A percentile compares a stretch with the other conserved stretches of the same genome.
Evolutionary conservation across 2,113 vertebrate species (phyloP).

Genomic region (Hyaena hyaena): DNA sequence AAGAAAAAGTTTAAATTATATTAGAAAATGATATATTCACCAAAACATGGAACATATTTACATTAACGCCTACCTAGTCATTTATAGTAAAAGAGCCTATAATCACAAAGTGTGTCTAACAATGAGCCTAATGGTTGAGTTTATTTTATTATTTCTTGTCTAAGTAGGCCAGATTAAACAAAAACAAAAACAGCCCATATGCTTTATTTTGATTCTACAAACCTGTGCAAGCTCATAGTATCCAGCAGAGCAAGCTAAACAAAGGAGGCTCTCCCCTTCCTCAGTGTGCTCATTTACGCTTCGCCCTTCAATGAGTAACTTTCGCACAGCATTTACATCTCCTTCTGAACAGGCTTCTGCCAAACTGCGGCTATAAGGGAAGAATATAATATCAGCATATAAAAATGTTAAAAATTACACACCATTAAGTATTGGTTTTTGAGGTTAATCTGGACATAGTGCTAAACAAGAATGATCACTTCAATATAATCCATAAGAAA

Average conservation of each 20-base stretch:
- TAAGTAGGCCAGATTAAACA: background rate
- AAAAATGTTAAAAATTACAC: background rate
- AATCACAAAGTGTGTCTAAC: fast-evolving
- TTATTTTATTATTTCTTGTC: background rate
- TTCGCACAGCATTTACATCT: slow-evolving; percentile 98
- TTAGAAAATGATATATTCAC: background rate
- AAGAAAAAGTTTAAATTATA: background rate
- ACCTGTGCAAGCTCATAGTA: slow-evolving; percentile 99
- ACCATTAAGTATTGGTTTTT: background rate
- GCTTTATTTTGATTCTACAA: slow-evolving; percentile 65
- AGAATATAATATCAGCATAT: background rate
- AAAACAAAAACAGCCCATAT: background rate
- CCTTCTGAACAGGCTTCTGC: slow-evolving; percentile 99
- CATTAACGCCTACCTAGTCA: background rate
- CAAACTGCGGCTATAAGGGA: slow-evolving; percentile 94
- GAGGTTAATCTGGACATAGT: background rate
- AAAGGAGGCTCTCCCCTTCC: slow-evolving; percentile 98
- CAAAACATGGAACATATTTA: background rate
- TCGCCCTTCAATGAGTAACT: slow-evolving; percentile 97
- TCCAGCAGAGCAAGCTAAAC: slow-evolving; percentile 98
- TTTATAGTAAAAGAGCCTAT: background rate
- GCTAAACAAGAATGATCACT: background rate
- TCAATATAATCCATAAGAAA: background rate
- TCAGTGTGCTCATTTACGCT: slow-evolving; percentile 99
- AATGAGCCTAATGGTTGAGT: background rate